A percentile compares a stretch with the other conserved stretches of the same genome.
Conservation (phyloP, 2,888 invertebrate genomes). For the Idaea biselata region DNA sequence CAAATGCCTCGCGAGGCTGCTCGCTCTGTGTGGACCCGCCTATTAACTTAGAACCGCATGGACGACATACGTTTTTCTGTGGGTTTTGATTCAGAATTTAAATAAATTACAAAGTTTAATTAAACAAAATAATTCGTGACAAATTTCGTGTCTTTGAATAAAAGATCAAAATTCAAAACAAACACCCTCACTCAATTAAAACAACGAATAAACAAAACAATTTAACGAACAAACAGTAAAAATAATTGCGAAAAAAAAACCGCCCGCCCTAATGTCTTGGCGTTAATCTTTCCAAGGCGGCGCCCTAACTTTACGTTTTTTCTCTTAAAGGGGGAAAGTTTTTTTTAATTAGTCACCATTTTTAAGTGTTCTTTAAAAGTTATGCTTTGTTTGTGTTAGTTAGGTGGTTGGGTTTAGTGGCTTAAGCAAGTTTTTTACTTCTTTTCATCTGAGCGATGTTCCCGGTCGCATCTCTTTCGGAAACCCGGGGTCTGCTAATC, state of each 20-base stretch:
- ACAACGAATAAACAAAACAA: slow-evolving; percentile 1
- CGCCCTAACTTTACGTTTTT: slow-evolving; percentile 12
- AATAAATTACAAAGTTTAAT: too few species aligned
- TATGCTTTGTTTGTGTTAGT: slow-evolving; percentile 39
- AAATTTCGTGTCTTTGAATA: not conserved
- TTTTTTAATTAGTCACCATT: slow-evolving; percentile 72
- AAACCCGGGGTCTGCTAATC: too few species aligned
- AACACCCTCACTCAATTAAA: slow-evolving; percentile 3
- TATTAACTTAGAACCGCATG: not conserved
- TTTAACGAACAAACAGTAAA: slow-evolving; percentile 5
- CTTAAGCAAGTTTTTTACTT: too few species aligned
- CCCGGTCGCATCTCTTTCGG: too few species aligned
- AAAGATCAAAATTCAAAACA: not conserved
- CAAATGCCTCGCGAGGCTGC: too few species aligned
- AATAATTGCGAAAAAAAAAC: slow-evolving; percentile 1
- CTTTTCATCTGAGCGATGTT: too few species aligned
- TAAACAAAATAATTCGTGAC: not conserved
- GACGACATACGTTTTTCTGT: not conserved
- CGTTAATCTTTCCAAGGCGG: not conserved
- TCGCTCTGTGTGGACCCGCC: too few species aligned
- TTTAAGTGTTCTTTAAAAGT: slow-evolving; percentile 52
- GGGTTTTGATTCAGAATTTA: slow-evolving; percentile 29
- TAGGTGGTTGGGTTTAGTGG: not conserved
- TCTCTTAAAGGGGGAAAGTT: slow-evolving; percentile 36
- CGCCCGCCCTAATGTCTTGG: not conserved